phyloP scores from a whole-genome alignment of 2,888 invertebrate species.

The Lypha dubia region DNA sequence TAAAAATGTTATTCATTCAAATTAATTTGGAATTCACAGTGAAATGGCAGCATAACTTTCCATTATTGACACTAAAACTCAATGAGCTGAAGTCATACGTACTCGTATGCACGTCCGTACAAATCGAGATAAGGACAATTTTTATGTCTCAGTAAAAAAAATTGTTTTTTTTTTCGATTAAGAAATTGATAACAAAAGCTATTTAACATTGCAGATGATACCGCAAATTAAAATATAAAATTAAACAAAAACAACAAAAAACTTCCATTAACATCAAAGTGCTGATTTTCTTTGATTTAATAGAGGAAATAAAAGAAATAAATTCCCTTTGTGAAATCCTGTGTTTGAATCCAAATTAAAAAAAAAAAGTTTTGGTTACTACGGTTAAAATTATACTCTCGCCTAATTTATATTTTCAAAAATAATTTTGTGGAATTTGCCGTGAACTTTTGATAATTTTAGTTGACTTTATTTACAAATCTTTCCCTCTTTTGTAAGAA shows the following conservation, averaged over 20 bases:
- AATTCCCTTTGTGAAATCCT: not conserved
- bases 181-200: not conserved
- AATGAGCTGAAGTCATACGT: not conserved
- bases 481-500: no score
- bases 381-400: no score
- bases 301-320: not conserved
- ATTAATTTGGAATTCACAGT: not conserved
- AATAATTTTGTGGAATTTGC: no score
- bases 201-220: not conserved
- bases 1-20: conserved; percentile 12
- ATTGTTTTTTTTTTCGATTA: not conserved
- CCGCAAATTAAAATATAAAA: not conserved
- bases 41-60: conserved; percentile 11
- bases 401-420: no score
- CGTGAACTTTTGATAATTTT: no score
- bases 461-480: no score
- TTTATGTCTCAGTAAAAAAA: not conserved
- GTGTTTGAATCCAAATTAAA: no score
- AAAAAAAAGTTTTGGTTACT: no score
- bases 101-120: no score
- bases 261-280: not conserved
- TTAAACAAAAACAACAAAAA: no score
- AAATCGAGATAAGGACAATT: not conserved
- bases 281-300: conserved; percentile 1
- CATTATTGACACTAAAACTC: not conserved